Base-by-base conservation (phyloP, 1,140 invertebrate genomes). In the Caenorhabditis inopinata region DNA sequence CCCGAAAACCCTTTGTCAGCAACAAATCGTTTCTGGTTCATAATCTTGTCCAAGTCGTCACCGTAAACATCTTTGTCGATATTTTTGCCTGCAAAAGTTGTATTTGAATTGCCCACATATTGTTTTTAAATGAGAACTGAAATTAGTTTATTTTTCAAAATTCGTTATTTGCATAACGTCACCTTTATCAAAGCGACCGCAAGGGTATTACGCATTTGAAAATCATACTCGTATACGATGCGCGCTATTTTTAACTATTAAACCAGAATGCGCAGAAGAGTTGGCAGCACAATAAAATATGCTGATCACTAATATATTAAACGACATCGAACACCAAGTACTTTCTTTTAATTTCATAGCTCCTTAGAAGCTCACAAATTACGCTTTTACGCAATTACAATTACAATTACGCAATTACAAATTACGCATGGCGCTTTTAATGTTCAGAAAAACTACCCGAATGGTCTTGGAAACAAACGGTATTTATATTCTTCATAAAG, bases 1-100 rank as follows among this genome's bases (percentile, higher is more conserved):
- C 96, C 96, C 45, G 94, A 93, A 87, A 98, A 98, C 84, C 95
- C 94, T 86, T 97, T 96, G 89, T 98, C 96, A 0, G 96, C 95
- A 2, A 97, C 95, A 91, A 98, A 98, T 83, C 93, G 92, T 86
- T 94, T 95, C 0, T 93, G 95, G 87, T 94, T 95, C 9, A 95
- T 93, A 73, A 96, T 90, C 81, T 93, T 92, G 51, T 95, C 94
- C 38, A 95, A 87, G 89, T 96, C 95, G 48, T 94, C 94, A 0
- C 94, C 95, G 89, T 97, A 97, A 47, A 93, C 92, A 82, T 97
- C 96, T 85, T 93, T 93, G 87, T 97, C 95, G 0, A 94, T 68
- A 53, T 51, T 85, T 90, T 82, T 80, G 49, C 79, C 79, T 80
- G 78, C n/a, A 74, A 80, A 62, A 68, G 7, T 32, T 58, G 12